Base-by-base conservation (phyloP, 1,140 invertebrate genomes). In the Metopolophium dirhodum region DNA sequence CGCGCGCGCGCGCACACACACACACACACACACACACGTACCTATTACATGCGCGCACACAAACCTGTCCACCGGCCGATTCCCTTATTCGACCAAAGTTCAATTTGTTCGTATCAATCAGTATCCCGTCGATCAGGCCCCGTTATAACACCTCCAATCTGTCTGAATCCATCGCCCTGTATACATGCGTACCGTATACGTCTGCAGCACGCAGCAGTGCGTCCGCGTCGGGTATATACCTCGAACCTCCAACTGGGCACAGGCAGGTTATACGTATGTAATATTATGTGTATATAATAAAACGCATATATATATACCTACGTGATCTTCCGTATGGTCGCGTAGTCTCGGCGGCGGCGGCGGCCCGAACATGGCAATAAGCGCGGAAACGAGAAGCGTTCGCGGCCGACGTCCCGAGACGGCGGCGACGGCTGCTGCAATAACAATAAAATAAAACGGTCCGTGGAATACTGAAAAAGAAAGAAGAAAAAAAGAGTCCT, bases 51-150 rank as follows among this genome's bases (percentile, higher is more conserved):
- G 20, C 23, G 37, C 14, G 37, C 26, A 35, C 18, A 51, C 26
- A 91, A 91, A 91, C 90, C 90, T 83, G 90, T 83, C 57, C 41
- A 77, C 7, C 20, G 41, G 68, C 41, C 26, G n/a, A 82, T 82
- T 35, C 30, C 90, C 90, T 83, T 91, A 91, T 91, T 26, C 45
- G 90, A 82, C 11, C 45, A 83, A 83, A 91, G 90, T 91, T 91
- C 90, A 91, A 91, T 91, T 91, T 91, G 90, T 91, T 91, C 90
- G 90, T 91, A 91, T 91, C 90, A 91, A 91, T 91, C 90, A 54
- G 90, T 37, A 47, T 83, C 90, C 90, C 61, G 90, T 91, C 68
- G 90, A 91, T 91, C 90, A 91, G 61, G 45, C 61, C 68, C 90
- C 90, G 90, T 91, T 91, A 91, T 83, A 91, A 91, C 90, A 91